Evolutionary conservation across 2,888 invertebrate species (phyloP), one percentile per base, ranked within the genome.

Genomic region (Epirrita christyi): DNA sequence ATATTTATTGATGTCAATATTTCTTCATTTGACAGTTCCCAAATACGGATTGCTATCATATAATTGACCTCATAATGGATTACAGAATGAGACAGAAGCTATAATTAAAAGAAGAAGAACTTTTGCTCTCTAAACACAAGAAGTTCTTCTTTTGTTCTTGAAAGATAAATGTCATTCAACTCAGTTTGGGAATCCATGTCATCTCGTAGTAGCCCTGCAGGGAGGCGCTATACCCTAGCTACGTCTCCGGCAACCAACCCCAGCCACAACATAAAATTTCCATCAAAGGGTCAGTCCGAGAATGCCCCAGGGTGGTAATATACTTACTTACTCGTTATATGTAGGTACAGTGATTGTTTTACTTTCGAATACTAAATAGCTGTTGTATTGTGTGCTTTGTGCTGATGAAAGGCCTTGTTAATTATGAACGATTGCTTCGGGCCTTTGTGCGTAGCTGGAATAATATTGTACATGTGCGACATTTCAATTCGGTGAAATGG

Each of bases 261-360:
- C 11, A 66, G 68, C 83, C 85, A 60, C 83, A 82, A 85, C 85
- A 85, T 78, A 83, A 82, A 85, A 83, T 84, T 81, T 79, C 85
- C 85, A 85, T 87, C 85, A 85, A 81, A 85, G 80, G 84, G 81
- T 79, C 80, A 74, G 70, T 67, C 69, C 67, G 71, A 68, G 70
- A 74, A 72, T 72, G 70, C 63, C 65, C 73, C 42, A 53, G 68
- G 73, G 70, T 58, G 61, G 42, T 55, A 55, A 47, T 51, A 50
- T 54, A 50, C 40, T 55, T 59, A 61, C 6, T 53, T 59, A 59
- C 68, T 61, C 64, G 70, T 69, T 70, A 63, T 55, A 53, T 51
- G 57, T 60, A 43, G 46, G 46, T n/a, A 52, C 36, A 48, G 53
- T 53, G 50, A 61, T 66, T 73, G 64, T 68, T 66, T 66, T 63